phyloP scores from a whole-genome alignment of 2,888 invertebrate genomes.

The Mechanitis mazaeus region DNA sequence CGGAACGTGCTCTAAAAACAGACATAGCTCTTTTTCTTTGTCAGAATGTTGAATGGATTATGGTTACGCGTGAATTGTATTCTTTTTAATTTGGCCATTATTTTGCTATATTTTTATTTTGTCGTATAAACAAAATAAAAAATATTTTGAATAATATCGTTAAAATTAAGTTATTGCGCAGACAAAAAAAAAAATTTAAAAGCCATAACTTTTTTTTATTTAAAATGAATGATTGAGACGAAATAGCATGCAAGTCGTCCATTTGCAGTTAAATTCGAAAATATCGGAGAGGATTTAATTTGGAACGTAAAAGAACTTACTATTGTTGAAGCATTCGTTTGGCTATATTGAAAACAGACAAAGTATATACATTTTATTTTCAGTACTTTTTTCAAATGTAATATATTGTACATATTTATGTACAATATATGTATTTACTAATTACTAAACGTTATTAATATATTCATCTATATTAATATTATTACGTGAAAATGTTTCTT shows the following conservation, averaged over 20 bases:
- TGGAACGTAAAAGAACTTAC: slow-evolving; percentile 14
- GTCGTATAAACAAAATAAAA: no score
- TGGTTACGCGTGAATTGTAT: no score
- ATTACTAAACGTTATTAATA: no score
- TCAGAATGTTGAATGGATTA: slow-evolving; percentile 1
- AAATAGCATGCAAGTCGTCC: slow-evolving; percentile 23
- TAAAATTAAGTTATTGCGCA: neutral
- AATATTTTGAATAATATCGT: no score
- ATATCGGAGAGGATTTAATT: slow-evolving; percentile 24
- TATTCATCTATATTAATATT: no score
- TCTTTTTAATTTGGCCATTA: neutral
- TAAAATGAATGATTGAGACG: slow-evolving; percentile 21
- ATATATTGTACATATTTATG: no score
- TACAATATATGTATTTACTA: no score
- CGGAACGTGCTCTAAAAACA: slow-evolving; percentile 22
- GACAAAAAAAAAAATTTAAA: slow-evolving; percentile 18
- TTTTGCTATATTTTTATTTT: slow-evolving; percentile 3
- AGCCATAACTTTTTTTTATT: slow-evolving; percentile 20
- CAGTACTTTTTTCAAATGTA: no score
- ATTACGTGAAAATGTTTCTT: no score
- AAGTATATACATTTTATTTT: no score
- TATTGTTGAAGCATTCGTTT: slow-evolving; percentile 10
- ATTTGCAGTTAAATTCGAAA: slow-evolving; percentile 25
- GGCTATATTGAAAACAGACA: no score
- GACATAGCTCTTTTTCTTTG: neutral